Conservation (phyloP, 2,113 vertebrate genomes). For the Reinhardtius hippoglossoides region DNA sequence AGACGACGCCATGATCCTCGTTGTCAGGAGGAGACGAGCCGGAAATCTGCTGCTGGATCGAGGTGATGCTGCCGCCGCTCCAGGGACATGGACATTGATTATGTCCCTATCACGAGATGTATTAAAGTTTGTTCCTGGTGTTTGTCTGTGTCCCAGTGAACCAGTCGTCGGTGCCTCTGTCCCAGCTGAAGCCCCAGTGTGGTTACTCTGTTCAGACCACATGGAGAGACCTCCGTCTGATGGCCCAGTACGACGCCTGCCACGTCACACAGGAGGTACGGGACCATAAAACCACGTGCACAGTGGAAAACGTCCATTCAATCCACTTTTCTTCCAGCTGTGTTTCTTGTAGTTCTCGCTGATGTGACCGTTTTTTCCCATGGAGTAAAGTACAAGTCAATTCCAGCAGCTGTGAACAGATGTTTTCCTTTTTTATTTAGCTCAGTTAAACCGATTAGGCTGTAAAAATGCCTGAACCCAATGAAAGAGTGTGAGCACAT, state of each 20-base stretch:
- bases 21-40: conserved; percentile 56
- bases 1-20: conserved; percentile 61
- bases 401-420: too few species aligned
- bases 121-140: not conserved
- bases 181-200: conserved; percentile 62
- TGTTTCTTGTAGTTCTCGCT: too few species aligned
- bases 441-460: too few species aligned
- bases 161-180: conserved; percentile 55
- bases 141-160: conserved; percentile 47
- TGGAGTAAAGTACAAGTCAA: too few species aligned
- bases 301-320: too few species aligned
- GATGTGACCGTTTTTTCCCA: too few species aligned
- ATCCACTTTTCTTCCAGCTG: too few species aligned
- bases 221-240: conserved; percentile 57
- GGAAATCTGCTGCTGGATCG: conserved; percentile 50
- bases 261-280: conserved; percentile 63
- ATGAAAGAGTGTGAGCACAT: too few species aligned
- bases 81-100: too few species aligned
- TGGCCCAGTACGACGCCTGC: conserved; percentile 64
- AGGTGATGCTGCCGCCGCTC: conserved; percentile 41
- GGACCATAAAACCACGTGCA: too few species aligned
- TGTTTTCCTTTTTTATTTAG: not conserved
- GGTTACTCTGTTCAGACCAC: conserved; percentile 66
- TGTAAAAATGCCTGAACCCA: too few species aligned
- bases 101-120: too few species aligned